phyloP scores from a whole-genome alignment of 2,797 vertebrate genomes.

The Poecilia gillii region DNA sequence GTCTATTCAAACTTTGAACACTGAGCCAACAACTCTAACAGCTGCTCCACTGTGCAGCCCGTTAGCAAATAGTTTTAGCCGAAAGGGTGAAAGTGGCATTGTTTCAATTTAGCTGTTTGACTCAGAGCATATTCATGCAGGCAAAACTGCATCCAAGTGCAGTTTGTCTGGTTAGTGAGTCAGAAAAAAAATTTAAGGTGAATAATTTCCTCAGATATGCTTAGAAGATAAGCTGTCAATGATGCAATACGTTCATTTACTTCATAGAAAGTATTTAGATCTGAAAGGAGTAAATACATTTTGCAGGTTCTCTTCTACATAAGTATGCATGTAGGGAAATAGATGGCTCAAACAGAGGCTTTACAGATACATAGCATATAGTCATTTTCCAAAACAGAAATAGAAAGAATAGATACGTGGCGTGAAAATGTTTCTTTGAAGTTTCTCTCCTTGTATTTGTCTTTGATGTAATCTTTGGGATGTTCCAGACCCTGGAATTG shows the following conservation, averaged over 20 bases:
- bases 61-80: neutral
- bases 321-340: neutral
- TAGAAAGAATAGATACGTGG: conserved; percentile 54
- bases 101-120: neutral
- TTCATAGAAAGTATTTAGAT: neutral
- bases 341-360: conserved; percentile 18
- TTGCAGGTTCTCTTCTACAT: neutral
- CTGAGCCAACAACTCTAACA: neutral
- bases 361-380: conserved; percentile 37
- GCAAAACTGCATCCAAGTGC: neutral
- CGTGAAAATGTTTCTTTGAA: conserved; percentile 58
- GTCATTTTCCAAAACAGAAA: conserved; percentile 14
- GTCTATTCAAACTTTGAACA: neutral
- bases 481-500: neutral
- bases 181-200: neutral
- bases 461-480: conserved; percentile 28
- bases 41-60: neutral
- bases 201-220: neutral
- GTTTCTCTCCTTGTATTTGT: conserved; percentile 38
- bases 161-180: neutral
- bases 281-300: neutral
- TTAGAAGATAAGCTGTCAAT: neutral
- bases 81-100: neutral
- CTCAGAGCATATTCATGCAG: no score
- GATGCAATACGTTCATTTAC: neutral